phyloP scores from a whole-genome alignment of 2,888 invertebrate species.

The Polyploca ridens region DNA sequence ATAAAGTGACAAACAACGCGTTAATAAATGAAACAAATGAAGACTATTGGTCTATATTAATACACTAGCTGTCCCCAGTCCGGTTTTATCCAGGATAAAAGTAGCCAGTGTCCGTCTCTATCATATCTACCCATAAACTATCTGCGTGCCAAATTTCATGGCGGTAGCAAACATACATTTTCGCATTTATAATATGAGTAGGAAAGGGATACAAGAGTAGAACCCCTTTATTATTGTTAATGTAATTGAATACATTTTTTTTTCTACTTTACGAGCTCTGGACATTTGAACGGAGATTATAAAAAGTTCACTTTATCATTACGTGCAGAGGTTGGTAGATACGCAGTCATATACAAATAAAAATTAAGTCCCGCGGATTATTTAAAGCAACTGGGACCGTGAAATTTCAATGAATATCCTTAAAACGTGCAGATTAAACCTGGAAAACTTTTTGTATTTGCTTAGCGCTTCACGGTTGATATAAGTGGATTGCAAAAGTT shows the following conservation, averaged over 20 bases:
- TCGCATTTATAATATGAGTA: too few species aligned
- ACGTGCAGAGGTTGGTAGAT: slow-evolving; percentile 34
- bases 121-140: too few species aligned
- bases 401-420: slow-evolving; percentile 81
- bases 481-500: slow-evolving; percentile 85
- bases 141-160: too few species aligned
- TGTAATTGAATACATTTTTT: neutral
- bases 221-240: neutral
- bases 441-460: slow-evolving; percentile 81
- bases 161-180: too few species aligned
- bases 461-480: slow-evolving; percentile 81
- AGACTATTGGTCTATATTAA: neutral
- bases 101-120: too few species aligned
- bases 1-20: slow-evolving; percentile 5
- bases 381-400: slow-evolving; percentile 71
- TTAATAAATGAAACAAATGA: slow-evolving; percentile 1
- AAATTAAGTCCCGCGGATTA: slow-evolving; percentile 70
- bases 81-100: neutral
- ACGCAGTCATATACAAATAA: slow-evolving; percentile 55
- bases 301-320: slow-evolving; percentile 15
- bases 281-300: neutral
- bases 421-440: slow-evolving; percentile 81
- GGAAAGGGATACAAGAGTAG: too few species aligned
- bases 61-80: neutral
- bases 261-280: neutral